Percentiles rank a stretch among this genome's conserved stretches.
phyloP scores from a whole-genome alignment of 2,888 invertebrate species.

The Agonopterix alstromeriana region DNA sequence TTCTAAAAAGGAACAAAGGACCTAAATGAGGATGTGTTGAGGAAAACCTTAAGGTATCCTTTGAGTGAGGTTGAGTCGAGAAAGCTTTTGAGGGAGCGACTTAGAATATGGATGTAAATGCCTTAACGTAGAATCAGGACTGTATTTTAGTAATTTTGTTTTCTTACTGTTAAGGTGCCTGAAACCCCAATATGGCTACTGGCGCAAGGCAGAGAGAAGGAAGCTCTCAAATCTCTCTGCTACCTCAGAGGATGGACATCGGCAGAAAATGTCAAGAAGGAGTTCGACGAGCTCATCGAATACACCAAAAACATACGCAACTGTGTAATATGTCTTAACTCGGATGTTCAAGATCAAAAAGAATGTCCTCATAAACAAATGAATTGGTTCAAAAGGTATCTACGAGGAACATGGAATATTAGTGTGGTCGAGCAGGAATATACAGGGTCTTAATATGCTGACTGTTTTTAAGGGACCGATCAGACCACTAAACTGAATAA shows the following conservation, averaged over 20 bases:
- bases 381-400: constrained; percentile 41
- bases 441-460: no score
- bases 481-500: no score
- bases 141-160: neutral
- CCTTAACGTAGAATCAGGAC: no score
- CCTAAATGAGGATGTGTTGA: no score
- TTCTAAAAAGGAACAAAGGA: no score
- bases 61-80: no score
- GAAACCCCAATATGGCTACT: constrained; percentile 77
- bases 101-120: no score
- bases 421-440: no score
- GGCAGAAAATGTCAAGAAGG: constrained; percentile 59
- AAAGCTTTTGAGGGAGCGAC: no score
- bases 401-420: no score
- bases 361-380: constrained; percentile 48
- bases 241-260: constrained; percentile 75
- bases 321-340: constrained; percentile 51
- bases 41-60: no score
- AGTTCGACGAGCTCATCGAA: constrained; percentile 52
- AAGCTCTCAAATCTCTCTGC: constrained; percentile 68
- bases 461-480: no score
- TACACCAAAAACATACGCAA: constrained; percentile 52
- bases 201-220: constrained; percentile 61
- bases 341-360: constrained; percentile 24
- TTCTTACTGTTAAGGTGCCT: constrained; percentile 50